phyloP scores from a whole-genome alignment of 2,113 vertebrate genomes.

The Pluvianellus socialis region DNA sequence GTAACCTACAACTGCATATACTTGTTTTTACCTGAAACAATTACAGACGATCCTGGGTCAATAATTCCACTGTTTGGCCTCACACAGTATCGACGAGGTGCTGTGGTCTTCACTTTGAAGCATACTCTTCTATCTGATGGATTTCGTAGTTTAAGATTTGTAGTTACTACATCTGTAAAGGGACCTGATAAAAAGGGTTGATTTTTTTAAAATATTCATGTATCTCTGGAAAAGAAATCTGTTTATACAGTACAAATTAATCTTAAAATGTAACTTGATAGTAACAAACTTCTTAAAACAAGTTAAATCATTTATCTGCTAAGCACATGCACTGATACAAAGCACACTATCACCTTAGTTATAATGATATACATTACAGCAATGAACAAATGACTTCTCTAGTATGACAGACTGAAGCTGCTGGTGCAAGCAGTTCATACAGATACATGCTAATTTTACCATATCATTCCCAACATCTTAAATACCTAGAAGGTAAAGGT shows the following conservation, averaged over 20 bases:
- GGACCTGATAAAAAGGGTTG: slow-evolving; percentile 79
- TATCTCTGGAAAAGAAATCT: neutral
- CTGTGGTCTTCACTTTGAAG: slow-evolving; percentile 99
- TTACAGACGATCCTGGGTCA: slow-evolving; percentile 86
- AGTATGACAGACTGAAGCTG: neutral
- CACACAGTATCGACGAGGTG: slow-evolving; percentile 96
- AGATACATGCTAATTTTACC: neutral
- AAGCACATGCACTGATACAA: neutral
- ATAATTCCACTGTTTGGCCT: slow-evolving; percentile 96
- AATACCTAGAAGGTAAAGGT: neutral
- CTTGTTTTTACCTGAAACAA: slow-evolving; percentile 85
- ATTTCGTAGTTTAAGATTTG: slow-evolving; percentile 95
- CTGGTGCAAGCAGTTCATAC: neutral
- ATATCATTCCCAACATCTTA: neutral
- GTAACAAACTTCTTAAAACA: neutral
- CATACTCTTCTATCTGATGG: slow-evolving; percentile 95
- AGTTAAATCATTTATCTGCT: neutral
- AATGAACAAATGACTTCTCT: neutral
- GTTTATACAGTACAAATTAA: neutral
- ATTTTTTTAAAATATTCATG: neutral
- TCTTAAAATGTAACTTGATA: neutral
- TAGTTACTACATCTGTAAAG: slow-evolving; percentile 98
- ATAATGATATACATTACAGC: neutral
- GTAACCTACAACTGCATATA: neutral
- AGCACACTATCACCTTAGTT: neutral